Conservation (phyloP, 2,797 vertebrate species). For the Hemibagrus guttatus region DNA sequence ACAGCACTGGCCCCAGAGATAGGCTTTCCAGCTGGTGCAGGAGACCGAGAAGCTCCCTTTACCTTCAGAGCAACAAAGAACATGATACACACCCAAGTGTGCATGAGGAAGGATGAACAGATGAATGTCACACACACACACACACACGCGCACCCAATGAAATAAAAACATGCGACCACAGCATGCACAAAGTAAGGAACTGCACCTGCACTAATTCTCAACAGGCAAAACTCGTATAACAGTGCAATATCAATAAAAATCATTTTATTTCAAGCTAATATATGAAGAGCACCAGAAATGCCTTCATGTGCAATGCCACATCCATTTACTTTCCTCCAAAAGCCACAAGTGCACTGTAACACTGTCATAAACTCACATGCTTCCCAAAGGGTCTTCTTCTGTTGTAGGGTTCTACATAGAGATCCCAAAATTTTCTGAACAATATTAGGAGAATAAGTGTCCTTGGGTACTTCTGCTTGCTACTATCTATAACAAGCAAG, state of each 20-base stretch:
- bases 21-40: slow-evolving; percentile 59
- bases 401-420: background rate
- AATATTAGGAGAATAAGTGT: background rate
- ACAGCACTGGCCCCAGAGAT: slow-evolving; percentile 48
- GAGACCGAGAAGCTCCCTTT: slow-evolving; percentile 63
- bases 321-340: background rate
- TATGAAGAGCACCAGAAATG: background rate
- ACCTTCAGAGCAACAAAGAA: slow-evolving; percentile 60
- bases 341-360: background rate
- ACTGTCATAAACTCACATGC: background rate
- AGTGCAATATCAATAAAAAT: background rate
- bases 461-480: background rate
- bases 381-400: background rate
- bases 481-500: background rate
- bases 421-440: background rate
- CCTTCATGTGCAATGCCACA: background rate
- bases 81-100: slow-evolving; percentile 23
- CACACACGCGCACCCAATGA: background rate
- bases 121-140: background rate
- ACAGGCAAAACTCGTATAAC: background rate
- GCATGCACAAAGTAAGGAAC: background rate
- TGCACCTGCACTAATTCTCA: background rate
- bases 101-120: slow-evolving; percentile 20
- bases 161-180: background rate
- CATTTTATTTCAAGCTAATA: background rate